Percentiles rank a stretch among this genome's conserved stretches.
Evolutionary conservation across 1,140 invertebrate species (phyloP).

Genomic region (Zaprionus africanus): DNA sequence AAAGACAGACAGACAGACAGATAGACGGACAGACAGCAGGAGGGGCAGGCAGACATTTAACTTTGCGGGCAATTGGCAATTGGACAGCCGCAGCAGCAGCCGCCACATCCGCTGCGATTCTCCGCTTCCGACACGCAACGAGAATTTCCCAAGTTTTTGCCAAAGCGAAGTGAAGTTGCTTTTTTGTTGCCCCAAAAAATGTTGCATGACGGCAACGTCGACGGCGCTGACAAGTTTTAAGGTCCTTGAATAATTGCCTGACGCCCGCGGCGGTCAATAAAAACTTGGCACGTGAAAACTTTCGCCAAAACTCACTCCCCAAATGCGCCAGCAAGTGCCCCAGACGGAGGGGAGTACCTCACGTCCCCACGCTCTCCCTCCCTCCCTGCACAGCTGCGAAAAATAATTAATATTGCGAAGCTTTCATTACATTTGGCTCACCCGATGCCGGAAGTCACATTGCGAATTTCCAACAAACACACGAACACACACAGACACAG

Average conservation of each 20-base stretch:
- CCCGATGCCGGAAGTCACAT: conserved; percentile 35
- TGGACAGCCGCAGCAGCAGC: background rate
- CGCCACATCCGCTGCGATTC: conserved; percentile 10
- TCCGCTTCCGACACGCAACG: conserved; percentile 19
- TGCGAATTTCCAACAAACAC: conserved; percentile 17
- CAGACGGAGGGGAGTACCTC: background rate
- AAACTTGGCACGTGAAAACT: conserved; percentile 35
- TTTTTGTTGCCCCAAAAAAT: conserved; percentile 37
- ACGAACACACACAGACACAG: background rate
- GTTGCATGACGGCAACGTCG: conserved; percentile 8
- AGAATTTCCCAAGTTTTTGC: conserved; percentile 59
- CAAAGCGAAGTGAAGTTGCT: conserved; percentile 31
- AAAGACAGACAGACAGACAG: conserved; percentile 1
- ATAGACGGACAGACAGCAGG: background rate
- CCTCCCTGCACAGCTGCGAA: conserved; percentile 8
- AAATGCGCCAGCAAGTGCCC: background rate
- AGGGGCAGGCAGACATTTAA: conserved; percentile 11
- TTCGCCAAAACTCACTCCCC: conserved; percentile 2
- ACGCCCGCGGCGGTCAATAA: conserved; percentile 34
- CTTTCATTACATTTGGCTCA: conserved; percentile 31
- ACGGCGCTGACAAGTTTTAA: conserved; percentile 37
- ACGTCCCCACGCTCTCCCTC: background rate
- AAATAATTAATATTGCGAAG: conserved; percentile 45
- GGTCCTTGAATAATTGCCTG: conserved; percentile 39
- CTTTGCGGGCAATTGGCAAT: conserved; percentile 20